phyloP scores from a whole-genome alignment of 2,113 vertebrate genomes.

The Mustelus asterias region DNA sequence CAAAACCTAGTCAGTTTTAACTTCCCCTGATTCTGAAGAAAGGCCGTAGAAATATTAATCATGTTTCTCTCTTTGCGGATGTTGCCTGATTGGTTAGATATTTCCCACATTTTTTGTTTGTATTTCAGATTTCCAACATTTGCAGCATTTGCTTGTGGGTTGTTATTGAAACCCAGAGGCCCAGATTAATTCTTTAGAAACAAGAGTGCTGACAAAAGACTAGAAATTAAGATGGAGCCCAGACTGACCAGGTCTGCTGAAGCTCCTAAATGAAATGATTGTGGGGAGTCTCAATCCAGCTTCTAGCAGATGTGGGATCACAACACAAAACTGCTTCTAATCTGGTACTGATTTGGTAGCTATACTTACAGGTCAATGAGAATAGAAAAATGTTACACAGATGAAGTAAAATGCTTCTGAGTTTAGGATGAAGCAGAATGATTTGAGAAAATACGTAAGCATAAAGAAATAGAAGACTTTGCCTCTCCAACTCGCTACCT shows the following conservation, averaged over 20 bases:
- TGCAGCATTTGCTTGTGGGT: too few species aligned
- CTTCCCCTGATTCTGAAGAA: too few species aligned
- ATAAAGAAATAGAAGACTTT: background rate
- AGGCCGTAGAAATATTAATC: too few species aligned
- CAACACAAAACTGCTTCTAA: background rate
- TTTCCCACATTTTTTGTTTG: too few species aligned
- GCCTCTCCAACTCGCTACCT: background rate
- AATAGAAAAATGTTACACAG: background rate
- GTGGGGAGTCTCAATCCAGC: background rate
- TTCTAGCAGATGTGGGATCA: background rate
- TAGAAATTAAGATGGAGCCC: background rate
- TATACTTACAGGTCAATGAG: background rate
- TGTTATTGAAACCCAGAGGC: too few species aligned
- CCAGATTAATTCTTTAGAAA: too few species aligned
- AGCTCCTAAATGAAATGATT: background rate
- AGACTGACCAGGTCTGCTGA: background rate
- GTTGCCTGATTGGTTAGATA: too few species aligned
- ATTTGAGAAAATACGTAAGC: background rate
- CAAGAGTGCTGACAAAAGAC: background rate
- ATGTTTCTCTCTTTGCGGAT: too few species aligned
- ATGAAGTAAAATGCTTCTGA: background rate
- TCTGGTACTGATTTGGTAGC: background rate
- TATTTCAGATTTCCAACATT: too few species aligned
- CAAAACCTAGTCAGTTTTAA: too few species aligned
- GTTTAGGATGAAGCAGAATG: background rate